phyloP scores from a whole-genome alignment of 2,888 invertebrate species.

The Unio pictorum region DNA sequence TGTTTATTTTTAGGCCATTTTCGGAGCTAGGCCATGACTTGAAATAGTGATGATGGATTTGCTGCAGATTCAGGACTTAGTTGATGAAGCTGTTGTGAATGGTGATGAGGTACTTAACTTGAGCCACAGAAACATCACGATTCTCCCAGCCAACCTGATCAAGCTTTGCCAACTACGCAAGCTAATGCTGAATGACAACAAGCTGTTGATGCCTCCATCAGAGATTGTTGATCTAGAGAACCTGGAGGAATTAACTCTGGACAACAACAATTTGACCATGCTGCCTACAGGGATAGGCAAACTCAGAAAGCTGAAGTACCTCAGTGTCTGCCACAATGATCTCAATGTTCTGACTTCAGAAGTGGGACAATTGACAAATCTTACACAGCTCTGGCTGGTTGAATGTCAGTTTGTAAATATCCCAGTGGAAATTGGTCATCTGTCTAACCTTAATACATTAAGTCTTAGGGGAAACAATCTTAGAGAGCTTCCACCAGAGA shows the following conservation, averaged over 20 bases:
- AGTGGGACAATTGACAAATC: constrained; percentile 52
- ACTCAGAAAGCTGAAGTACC: constrained; percentile 47
- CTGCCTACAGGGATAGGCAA: constrained; percentile 59
- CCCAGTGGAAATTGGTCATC: constrained; percentile 56
- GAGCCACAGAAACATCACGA: constrained; percentile 65
- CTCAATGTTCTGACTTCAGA: constrained; percentile 59
- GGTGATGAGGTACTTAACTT: constrained; percentile 66
- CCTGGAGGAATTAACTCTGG: constrained; percentile 62
- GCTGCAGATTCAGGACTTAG: constrained; percentile 47
- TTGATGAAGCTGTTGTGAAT: constrained; percentile 43
- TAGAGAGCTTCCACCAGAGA: constrained; percentile 48
- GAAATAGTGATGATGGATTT: constrained; percentile 45
- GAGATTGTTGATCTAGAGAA: constrained; percentile 53
- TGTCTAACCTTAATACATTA: constrained; percentile 55
- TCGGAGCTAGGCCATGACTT: too few relatives aligned
- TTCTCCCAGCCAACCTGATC: constrained; percentile 56
- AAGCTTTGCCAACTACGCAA: constrained; percentile 44
- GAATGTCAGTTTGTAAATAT: constrained; percentile 57
- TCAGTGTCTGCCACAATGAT: constrained; percentile 55
- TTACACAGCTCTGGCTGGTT: constrained; percentile 64
- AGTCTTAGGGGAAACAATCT: constrained; percentile 59
- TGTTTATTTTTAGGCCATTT: too few relatives aligned
- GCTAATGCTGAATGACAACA: constrained; percentile 64
- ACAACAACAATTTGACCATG: constrained; percentile 68
- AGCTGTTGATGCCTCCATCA: constrained; percentile 65